Base-by-base conservation (phyloP, 2,888 invertebrate species). In the Scaptomyza cyrtandrae region DNA sequence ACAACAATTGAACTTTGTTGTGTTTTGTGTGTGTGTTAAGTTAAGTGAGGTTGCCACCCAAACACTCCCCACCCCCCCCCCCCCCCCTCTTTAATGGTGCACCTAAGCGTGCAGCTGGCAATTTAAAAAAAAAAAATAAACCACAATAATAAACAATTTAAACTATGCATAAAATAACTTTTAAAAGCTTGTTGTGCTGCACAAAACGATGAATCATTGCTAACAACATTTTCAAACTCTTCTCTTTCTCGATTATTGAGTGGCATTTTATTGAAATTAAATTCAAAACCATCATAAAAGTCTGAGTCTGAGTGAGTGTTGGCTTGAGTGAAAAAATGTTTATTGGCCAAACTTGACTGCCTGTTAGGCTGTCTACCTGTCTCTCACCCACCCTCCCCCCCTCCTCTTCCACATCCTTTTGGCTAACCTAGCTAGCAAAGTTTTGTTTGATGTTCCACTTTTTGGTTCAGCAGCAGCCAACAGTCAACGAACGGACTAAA, bases 341-440 rank as follows among this genome's bases (percentile, higher is more conserved):
- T 78, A 75, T 78, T 72, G 82, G 71, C 75, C 71, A 74, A 63
- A 46, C n/a, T n/a, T n/a, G n/a, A n/a, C n/a, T n/a, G 37, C 31
- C 49, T 55, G 45, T 31, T 7, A 13, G 49, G 31, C 45, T 71
- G 52, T 37, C 44, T 46, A 45, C 46, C 55, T 44, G 50, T 45
- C 61, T 49, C 44, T 19, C 16, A 13, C 24, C 56, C 14, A 1
- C 9, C 1, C 43, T 43, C 11, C 5, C 0, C 16, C n/a, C 52
- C 11, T 13, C 9, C 43, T 10, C 33, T 9, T 9, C 27, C 11
- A 1, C 46, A 16, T 60, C 53, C 58, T 49, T 74, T 24, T 64
- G 74, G 78, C 54, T 81, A 81, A 81, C 86, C 86, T 43, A 81
- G 80, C 86, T 81, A 83, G 71, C 50, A 45, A 66, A 66, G 61